These are phyloP conservation scores for Junonia oenone DNA, from an alignment of 2,888 invertebrate species.

Conservation along the genomic window DNA sequence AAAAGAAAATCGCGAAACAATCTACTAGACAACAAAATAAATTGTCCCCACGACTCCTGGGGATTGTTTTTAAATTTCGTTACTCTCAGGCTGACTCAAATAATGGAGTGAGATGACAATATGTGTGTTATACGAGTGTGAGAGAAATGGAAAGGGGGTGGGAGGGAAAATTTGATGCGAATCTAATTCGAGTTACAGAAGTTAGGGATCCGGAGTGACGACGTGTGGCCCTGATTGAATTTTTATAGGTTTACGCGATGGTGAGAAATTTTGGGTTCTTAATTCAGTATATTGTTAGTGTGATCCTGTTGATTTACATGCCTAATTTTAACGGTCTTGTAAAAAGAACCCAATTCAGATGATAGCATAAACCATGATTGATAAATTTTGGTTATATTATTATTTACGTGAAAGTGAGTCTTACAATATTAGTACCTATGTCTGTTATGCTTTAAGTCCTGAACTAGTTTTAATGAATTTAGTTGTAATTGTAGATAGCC, in stretches of 20 bases:
- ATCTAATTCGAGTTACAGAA: conserved; percentile 13
- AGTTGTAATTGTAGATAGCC: too few relatives aligned
- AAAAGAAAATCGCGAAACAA: conserved; percentile 23
- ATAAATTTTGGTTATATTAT: too few relatives aligned
- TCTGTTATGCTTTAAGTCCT: too few relatives aligned
- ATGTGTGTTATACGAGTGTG: conserved; percentile 24
- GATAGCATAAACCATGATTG: too few relatives aligned
- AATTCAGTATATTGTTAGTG: background rate
- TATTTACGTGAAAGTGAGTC: too few relatives aligned
- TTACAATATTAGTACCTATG: too few relatives aligned
- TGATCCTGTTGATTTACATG: background rate
- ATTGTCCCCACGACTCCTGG: conserved; percentile 33
- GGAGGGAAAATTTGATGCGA: conserved; percentile 5
- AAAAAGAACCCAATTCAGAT: background rate
- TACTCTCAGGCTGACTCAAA: conserved; percentile 39
- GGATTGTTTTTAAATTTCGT: conserved; percentile 71
- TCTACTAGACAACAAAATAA: conserved; percentile 41
- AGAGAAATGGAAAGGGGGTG: conserved; percentile 27
- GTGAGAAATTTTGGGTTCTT: background rate
- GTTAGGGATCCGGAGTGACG: conserved; percentile 1
- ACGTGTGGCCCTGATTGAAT: conserved; percentile 2
- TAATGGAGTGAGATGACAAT: conserved; percentile 32
- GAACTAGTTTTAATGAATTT: too few relatives aligned
- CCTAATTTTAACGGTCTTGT: background rate
- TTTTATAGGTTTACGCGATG: background rate